Percentiles rank a stretch among this genome's conserved stretches.
These are phyloP conservation scores for Pipra filicauda DNA, from an alignment of 2,113 vertebrate genomes.

Conservation along the genomic window DNA sequence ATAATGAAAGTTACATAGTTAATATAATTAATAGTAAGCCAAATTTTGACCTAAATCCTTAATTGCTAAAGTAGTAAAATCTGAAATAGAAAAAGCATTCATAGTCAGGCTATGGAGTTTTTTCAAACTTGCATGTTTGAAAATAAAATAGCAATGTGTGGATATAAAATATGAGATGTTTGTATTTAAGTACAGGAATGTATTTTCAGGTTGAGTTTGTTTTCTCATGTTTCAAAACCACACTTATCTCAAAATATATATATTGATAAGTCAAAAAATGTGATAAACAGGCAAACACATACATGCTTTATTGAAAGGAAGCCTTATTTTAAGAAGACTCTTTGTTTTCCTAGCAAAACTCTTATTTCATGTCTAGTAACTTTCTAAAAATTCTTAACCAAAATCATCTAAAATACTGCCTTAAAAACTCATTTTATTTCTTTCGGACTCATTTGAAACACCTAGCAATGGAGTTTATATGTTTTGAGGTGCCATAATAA, in stretches of 20 bases:
- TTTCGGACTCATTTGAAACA: not conserved
- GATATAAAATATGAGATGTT: not conserved
- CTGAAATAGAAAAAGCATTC: not conserved
- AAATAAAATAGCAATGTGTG: not conserved
- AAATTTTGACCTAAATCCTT: not conserved
- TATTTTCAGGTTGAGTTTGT: not conserved
- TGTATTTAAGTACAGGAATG: not conserved
- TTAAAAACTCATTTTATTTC: not conserved
- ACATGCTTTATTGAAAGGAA: not conserved
- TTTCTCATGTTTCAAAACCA: not conserved
- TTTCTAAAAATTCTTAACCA: not conserved
- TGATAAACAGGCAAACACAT: not conserved
- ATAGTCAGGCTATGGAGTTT: not conserved
- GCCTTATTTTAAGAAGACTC: not conserved
- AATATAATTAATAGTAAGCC: not conserved
- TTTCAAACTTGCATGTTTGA: not conserved
- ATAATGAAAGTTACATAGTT: not conserved
- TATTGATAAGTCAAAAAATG: not conserved
- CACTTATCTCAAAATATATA: not conserved
- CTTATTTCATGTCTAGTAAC: not conserved
- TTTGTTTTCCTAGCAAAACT: not conserved
- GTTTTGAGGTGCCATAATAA: constrained; percentile 58
- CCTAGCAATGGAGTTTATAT: constrained; percentile 1
- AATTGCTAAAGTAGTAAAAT: not conserved
- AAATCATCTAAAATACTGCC: not conserved